phyloP scores from a whole-genome alignment of 2,888 invertebrate genomes.

The Bedellia somnulentella region DNA sequence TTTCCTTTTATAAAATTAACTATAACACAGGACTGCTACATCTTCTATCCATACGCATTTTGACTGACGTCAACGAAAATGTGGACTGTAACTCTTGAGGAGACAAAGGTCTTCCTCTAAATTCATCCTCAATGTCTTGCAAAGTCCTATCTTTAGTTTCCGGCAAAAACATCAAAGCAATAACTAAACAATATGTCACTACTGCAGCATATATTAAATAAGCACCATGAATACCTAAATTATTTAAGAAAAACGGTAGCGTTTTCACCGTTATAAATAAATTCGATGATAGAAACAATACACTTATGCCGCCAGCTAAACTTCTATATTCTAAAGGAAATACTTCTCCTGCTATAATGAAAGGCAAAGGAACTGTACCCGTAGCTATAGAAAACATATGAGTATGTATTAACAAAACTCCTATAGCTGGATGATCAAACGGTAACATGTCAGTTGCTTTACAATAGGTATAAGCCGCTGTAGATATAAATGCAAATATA shows the following conservation, averaged over 20 bases:
- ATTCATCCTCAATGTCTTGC: slow-evolving; percentile 36
- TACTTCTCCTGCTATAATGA: slow-evolving; percentile 69
- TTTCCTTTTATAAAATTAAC: not conserved
- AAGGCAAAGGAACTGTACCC: slow-evolving; percentile 65
- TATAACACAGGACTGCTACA: slow-evolving; percentile 3
- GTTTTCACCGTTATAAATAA: slow-evolving; percentile 30
- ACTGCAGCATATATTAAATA: slow-evolving; percentile 26
- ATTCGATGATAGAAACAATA: slow-evolving; percentile 25
- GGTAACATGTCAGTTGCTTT: slow-evolving; percentile 18
- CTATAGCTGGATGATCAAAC: slow-evolving; percentile 24
- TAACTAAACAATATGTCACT: slow-evolving; percentile 22
- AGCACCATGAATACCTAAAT: slow-evolving; percentile 24
- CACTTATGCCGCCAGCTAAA: slow-evolving; percentile 46
- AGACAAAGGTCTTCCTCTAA: slow-evolving; percentile 23
- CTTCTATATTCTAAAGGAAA: slow-evolving; percentile 64
- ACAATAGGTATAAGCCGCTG: slow-evolving; percentile 24
- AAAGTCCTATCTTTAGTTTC: slow-evolving; percentile 36
- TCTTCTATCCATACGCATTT: slow-evolving; percentile 1
- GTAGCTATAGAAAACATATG: slow-evolving; percentile 57
- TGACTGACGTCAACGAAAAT: slow-evolving; percentile 19
- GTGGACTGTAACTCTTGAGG: slow-evolving; percentile 22
- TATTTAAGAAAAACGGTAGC: slow-evolving; percentile 21
- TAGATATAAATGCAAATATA: slow-evolving; percentile 20
- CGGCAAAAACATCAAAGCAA: slow-evolving; percentile 26
- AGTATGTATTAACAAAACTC: slow-evolving; percentile 22